These are phyloP conservation scores for Podarcis lilfordi DNA, from an alignment of 2,797 vertebrate genomes.

Conservation along the genomic window DNA sequence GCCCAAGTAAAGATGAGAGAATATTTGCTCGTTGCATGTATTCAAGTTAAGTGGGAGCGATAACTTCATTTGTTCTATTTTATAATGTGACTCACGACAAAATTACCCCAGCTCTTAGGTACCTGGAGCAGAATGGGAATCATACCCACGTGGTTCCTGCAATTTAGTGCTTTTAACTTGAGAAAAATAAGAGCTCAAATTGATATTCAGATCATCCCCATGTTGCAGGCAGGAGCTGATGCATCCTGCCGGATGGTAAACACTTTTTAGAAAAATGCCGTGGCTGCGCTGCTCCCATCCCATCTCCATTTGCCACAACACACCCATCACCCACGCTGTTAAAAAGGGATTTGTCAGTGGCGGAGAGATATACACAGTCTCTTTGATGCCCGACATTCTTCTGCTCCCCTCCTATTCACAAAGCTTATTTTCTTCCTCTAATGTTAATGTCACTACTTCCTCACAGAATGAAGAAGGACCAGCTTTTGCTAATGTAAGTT, in stretches of 20 bases:
- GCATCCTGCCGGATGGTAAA: conserved; percentile 52
- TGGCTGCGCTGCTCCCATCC: conserved; percentile 42
- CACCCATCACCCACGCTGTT: conserved; percentile 49
- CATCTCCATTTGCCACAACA: conserved; percentile 48
- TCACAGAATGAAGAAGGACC: conserved; percentile 25
- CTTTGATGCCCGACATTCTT: conserved; percentile 51
- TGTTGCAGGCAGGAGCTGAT: conserved; percentile 68
- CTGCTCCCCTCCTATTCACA: conserved; percentile 26
- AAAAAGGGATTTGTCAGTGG: conserved; percentile 47
- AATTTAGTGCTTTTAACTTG: conserved; percentile 82
- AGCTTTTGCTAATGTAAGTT: not conserved
- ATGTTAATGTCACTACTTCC: conserved; percentile 41
- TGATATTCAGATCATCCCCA: conserved; percentile 70
- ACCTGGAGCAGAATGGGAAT: conserved; percentile 71
- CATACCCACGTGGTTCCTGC: conserved; percentile 72
- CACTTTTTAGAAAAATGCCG: conserved; percentile 61
- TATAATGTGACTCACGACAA: conserved; percentile 80
- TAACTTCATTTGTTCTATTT: conserved; percentile 78
- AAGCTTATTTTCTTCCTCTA: conserved; percentile 28
- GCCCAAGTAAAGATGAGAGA: conserved; percentile 65
- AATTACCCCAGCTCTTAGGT: conserved; percentile 79
- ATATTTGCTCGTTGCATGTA: conserved; percentile 71
- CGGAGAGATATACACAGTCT: conserved; percentile 44
- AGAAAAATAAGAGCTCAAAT: conserved; percentile 70
- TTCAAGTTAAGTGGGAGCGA: conserved; percentile 73